Conservation (phyloP, 2,888 invertebrate species). For the Iselma pallidipennis region DNA sequence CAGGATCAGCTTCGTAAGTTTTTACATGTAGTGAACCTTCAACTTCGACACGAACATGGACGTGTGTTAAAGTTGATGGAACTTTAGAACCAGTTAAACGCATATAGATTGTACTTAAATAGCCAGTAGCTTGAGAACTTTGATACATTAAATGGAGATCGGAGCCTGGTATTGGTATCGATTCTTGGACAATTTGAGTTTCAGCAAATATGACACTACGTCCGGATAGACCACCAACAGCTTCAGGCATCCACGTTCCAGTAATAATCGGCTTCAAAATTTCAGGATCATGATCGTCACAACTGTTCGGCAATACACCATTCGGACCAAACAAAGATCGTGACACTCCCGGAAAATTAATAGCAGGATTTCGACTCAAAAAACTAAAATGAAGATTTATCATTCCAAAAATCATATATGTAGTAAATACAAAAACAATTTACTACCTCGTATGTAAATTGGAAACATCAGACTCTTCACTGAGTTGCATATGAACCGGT, state of each 20-base stretch:
- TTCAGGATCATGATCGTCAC: conserved; percentile 86
- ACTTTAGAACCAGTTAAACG: conserved; percentile 80
- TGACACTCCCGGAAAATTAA: conserved; percentile 62
- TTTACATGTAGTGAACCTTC: conserved; percentile 92
- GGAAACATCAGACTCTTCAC: conserved; percentile 63
- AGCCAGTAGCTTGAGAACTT: conserved; percentile 93
- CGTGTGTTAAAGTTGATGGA: conserved; percentile 80
- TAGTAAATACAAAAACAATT: not conserved
- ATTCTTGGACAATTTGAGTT: conserved; percentile 96
- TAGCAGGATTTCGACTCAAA: conserved; percentile 51
- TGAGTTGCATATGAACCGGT: conserved; percentile 84
- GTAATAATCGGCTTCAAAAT: conserved; percentile 82
- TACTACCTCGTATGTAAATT: conserved; percentile 44
- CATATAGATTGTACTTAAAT: conserved; percentile 90
- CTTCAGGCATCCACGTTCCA: conserved; percentile 89
- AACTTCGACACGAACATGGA: conserved; percentile 87
- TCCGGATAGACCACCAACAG: conserved; percentile 82
- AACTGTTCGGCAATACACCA: conserved; percentile 65
- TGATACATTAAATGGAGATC: conserved; percentile 93
- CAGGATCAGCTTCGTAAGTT: conserved; percentile 95
- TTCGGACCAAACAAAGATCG: conserved; percentile 59
- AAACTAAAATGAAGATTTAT: conserved; percentile 37
- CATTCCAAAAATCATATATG: not conserved
- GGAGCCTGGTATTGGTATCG: conserved; percentile 91
- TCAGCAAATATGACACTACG: conserved; percentile 86